Evolutionary conservation across 2,888 invertebrate genomes (phyloP).

Genomic region (Griposia aprilina): DNA sequence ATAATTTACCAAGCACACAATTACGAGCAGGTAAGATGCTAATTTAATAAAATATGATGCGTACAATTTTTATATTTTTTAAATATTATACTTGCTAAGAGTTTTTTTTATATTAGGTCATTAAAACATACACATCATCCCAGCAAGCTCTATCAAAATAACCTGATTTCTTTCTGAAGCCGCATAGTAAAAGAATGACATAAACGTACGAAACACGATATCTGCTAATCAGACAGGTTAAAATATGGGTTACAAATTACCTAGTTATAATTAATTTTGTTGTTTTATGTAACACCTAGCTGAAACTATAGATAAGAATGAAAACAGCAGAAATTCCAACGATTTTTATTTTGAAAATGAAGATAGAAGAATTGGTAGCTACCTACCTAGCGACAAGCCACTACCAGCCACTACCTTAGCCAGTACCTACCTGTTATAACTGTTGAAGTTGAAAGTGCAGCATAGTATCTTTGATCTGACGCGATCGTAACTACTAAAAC

Average conservation of each 20-base stretch:
- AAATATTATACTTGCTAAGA: neutral
- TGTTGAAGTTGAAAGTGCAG: neutral
- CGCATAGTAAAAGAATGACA: slow-evolving; percentile 20
- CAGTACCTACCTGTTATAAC: neutral
- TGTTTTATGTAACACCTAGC: neutral
- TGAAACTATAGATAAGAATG: neutral
- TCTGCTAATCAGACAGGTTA: neutral
- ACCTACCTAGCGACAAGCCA: neutral
- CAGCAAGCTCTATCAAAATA: slow-evolving; percentile 17
- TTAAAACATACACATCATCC: neutral
- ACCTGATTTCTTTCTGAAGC: slow-evolving; percentile 20
- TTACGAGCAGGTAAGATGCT: neutral
- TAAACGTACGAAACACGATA: slow-evolving; percentile 10
- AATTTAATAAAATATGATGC: neutral
- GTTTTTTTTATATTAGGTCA: neutral
- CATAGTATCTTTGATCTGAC: neutral
- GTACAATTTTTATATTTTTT: too few relatives aligned
- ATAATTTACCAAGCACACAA: neutral
- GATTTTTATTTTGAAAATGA: neutral
- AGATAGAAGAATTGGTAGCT: neutral
- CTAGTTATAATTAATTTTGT: neutral
- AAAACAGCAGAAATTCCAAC: neutral
- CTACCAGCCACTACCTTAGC: neutral
- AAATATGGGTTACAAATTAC: slow-evolving; percentile 11
- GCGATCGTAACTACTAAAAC: neutral